phyloP scores from a whole-genome alignment of 2,888 invertebrate genomes.

The Aleiodes leptofemur region DNA sequence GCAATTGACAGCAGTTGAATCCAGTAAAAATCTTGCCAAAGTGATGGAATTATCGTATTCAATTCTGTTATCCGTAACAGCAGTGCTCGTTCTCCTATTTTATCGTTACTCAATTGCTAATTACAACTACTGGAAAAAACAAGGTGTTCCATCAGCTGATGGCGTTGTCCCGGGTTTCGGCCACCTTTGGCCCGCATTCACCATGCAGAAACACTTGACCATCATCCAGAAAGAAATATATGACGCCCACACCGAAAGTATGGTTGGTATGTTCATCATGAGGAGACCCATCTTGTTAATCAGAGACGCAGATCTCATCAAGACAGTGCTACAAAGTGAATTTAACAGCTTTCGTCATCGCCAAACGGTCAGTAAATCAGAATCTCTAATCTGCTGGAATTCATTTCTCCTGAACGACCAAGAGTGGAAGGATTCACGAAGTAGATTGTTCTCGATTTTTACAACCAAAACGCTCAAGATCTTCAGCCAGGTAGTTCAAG shows the following conservation, averaged over 20 bases:
- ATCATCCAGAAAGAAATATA: constrained; percentile 4
- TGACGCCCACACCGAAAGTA: constrained; percentile 18
- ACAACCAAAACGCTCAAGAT: constrained; percentile 41
- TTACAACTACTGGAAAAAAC: constrained; percentile 39
- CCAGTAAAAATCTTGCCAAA: too few relatives aligned
- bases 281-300: constrained; percentile 37
- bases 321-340: constrained; percentile 41
- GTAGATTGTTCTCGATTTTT: constrained; percentile 12
- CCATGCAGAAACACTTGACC: constrained; percentile 12
- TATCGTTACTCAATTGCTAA: neutral
- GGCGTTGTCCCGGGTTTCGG: constrained; percentile 40
- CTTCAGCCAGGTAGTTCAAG: neutral
- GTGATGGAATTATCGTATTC: too few relatives aligned
- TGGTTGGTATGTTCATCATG: constrained; percentile 43
- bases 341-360: constrained; percentile 26
- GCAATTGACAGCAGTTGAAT: too few relatives aligned
- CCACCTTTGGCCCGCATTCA: constrained; percentile 9
- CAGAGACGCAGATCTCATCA: constrained; percentile 43
- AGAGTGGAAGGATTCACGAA: constrained; percentile 43
- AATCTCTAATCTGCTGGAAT: constrained; percentile 43
- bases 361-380: neutral
- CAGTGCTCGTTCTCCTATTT: too few relatives aligned
- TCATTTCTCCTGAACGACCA: constrained; percentile 38
- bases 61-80: too few relatives aligned
- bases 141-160: constrained; percentile 38